Evolutionary conservation across 2,888 invertebrate genomes (phyloP).

Genomic region (Nomada fucata): DNA sequence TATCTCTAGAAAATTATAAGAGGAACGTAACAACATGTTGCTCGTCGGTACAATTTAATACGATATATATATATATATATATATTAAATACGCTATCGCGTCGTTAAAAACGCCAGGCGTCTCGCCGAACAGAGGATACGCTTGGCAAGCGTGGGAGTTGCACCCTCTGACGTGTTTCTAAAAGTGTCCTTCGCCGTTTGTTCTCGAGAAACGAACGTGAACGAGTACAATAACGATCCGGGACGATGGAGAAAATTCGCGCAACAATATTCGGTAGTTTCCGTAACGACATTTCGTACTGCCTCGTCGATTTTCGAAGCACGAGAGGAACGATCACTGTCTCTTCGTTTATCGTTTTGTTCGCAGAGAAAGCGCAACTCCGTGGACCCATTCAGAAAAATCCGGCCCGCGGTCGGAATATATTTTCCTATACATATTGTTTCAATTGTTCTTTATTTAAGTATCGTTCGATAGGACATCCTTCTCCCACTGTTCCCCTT

Average conservation of each 20-base stretch:
- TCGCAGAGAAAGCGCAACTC: slow-evolving; percentile 70
- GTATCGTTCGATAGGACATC: slow-evolving; percentile 49
- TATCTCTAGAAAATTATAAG: slow-evolving; percentile 72
- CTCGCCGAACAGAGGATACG: slow-evolving; percentile 72
- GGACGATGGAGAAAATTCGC: too few species aligned
- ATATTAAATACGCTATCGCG: background rate
- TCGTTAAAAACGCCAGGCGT: slow-evolving; percentile 73
- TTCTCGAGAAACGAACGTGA: too few species aligned
- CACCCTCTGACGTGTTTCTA: slow-evolving; percentile 67
- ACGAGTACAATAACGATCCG: too few species aligned
- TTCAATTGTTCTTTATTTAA: slow-evolving; percentile 8
- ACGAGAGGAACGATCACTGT: background rate
- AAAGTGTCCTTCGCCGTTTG: slow-evolving; percentile 1
- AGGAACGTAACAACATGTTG: slow-evolving; percentile 70
- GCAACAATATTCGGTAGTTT: too few species aligned
- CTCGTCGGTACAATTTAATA: slow-evolving; percentile 25
- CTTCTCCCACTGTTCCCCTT: slow-evolving; percentile 26
- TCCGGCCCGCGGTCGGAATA: slow-evolving; percentile 76
- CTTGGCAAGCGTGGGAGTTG: slow-evolving; percentile 77
- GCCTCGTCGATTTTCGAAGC: background rate
- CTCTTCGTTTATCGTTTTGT: background rate
- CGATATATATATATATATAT: slow-evolving; percentile 46
- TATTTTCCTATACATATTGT: slow-evolving; percentile 57
- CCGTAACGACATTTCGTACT: too few species aligned
- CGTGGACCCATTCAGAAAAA: slow-evolving; percentile 78